Base-by-base conservation (phyloP, 2,797 vertebrate genomes). In the Tolypeutes matacus region DNA sequence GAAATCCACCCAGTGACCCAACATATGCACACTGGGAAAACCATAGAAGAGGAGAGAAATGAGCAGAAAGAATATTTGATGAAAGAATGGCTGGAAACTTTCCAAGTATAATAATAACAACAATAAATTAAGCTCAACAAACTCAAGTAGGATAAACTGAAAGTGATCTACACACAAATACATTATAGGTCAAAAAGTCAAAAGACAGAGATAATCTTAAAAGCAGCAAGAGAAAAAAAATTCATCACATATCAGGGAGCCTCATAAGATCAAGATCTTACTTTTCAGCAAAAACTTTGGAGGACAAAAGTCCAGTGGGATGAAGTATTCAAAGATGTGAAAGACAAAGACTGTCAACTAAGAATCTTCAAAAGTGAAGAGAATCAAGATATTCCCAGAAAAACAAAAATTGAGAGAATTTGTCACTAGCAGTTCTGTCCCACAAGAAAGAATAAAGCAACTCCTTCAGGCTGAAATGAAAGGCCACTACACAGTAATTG, bases 121-220 rank as follows among this genome's bases (percentile, higher is more conserved):
- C 56, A 20, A 21, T 8, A 56, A 56, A 21, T 56, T 56, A 56
- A 42, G 49, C 21, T 84, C 23, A 64, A 88, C 53, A 76, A 29
- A 70, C 13, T 31, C 64, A 60, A 86, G 5, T 70, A 76, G 7
- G 18, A 36, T 80, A 80, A 92, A 95, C 20, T 89, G 13, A 88
- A 83, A 84, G 20, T 20, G 25, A 84, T 51, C 53, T 9, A 51
- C 6, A 84, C 21, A 64, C 51, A 67, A 94, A 88, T 17, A 62
- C 7, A 73, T 77, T n/a, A 73, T 18, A 58, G 36, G 36, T 88
- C 65, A 69, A 96, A 84, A 88, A 27, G 34, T 46, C 29, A 83
- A 84, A 88, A 82, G 53, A 39, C 29, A 76, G 39, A 95, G 31
- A 70, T 83, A 73, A 83, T 84, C 31, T 87, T 83, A 13, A 53